These are phyloP conservation scores for Lynx canadensis DNA, from an alignment of 2,113 vertebrate genomes.

Conservation along the genomic window DNA sequence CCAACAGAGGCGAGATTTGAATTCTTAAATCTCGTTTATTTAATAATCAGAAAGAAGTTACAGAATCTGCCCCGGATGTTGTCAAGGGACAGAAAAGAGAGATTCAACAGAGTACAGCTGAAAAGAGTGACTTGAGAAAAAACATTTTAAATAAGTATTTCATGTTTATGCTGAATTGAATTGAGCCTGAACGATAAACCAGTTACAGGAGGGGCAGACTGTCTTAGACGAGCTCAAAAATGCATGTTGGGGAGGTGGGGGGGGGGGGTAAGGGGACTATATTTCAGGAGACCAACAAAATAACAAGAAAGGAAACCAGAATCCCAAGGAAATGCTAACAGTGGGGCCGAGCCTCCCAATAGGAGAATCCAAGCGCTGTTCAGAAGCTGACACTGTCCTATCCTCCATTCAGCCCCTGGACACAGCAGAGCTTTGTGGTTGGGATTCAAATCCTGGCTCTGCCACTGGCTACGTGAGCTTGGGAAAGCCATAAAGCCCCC, in stretches of 20 bases:
- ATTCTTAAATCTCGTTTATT: conserved; percentile 31
- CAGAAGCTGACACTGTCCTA: not conserved
- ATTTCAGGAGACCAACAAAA: not conserved
- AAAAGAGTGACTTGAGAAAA: conserved; percentile 43
- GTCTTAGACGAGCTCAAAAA: not conserved
- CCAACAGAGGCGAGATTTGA: not conserved
- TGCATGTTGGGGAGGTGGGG: not conserved
- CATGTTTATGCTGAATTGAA: conserved; percentile 34
- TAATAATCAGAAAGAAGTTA: conserved; percentile 39
- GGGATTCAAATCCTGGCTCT: not conserved
- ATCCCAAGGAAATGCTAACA: not conserved
- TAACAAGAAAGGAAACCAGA: not conserved
- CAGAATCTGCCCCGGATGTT: not conserved
- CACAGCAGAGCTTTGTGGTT: not conserved
- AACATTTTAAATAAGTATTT: conserved; percentile 56
- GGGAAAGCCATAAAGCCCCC: not conserved
- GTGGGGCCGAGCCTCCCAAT: not conserved
- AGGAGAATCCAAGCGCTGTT: not conserved
- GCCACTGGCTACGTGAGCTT: not conserved
- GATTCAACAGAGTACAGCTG: not conserved
- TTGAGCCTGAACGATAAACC: conserved; percentile 13
- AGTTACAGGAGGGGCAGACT: not conserved
- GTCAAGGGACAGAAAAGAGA: conserved; percentile 44
- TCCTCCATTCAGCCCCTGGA: not conserved
- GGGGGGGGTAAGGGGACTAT: too few species aligned